Conservation (phyloP, 2,113 vertebrate species). For the Crotalus tigris region DNA sequence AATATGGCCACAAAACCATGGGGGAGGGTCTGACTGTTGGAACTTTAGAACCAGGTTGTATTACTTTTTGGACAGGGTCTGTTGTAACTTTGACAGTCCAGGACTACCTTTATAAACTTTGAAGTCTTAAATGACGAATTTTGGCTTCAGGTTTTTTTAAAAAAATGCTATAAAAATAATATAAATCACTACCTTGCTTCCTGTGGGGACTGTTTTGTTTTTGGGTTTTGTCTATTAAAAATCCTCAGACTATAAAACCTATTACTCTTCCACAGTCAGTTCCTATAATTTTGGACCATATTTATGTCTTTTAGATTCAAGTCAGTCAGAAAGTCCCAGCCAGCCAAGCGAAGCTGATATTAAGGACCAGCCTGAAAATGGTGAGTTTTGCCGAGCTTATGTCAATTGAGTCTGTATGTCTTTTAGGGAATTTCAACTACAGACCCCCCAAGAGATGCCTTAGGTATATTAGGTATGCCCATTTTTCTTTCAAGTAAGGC, state of each 20-base stretch:
- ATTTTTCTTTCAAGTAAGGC: background rate
- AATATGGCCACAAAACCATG: background rate
- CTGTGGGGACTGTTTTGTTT: background rate
- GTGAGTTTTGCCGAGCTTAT: constrained; percentile 76
- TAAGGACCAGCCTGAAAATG: constrained; percentile 98
- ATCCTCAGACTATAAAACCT: constrained; percentile 39
- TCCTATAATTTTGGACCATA: constrained; percentile 76
- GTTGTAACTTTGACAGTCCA: background rate
- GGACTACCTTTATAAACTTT: background rate
- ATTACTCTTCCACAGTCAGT: constrained; percentile 70
- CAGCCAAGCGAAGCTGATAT: constrained; percentile 94
- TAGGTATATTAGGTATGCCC: constrained; percentile 12
- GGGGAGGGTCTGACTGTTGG: background rate
- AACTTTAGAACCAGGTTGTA: background rate
- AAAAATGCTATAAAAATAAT: background rate
- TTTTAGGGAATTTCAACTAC: constrained; percentile 39
- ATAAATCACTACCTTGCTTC: background rate
- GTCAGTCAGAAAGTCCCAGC: constrained; percentile 97
- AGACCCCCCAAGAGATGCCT: background rate
- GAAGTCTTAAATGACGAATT: background rate
- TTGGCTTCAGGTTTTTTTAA: background rate
- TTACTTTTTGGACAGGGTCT: background rate
- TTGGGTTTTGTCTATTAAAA: background rate
- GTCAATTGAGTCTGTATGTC: constrained; percentile 52
- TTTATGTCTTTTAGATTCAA: constrained; percentile 87